Percentiles rank a stretch among this genome's conserved stretches.
Conservation (phyloP, 2,113 vertebrate genomes). For the Canis aureus region DNA sequence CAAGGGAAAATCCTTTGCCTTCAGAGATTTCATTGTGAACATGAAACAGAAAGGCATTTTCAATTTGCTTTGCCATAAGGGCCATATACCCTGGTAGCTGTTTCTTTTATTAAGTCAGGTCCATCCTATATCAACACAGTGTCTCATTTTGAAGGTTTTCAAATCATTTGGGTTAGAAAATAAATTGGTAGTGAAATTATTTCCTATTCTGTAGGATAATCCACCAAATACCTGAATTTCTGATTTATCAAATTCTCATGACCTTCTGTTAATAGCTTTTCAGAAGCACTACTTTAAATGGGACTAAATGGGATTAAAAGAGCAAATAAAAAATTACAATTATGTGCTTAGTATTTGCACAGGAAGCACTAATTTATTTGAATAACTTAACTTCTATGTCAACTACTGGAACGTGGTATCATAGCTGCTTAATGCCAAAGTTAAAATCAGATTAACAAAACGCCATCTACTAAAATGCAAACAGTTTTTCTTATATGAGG, state of each 20-base stretch:
- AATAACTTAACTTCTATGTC: slow-evolving; percentile 53
- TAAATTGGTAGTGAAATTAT: slow-evolving; percentile 49
- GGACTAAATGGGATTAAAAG: slow-evolving; percentile 57
- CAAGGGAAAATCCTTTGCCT: slow-evolving; percentile 54
- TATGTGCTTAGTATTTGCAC: slow-evolving; percentile 62
- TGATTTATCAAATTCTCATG: slow-evolving; percentile 39
- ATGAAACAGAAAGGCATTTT: slow-evolving; percentile 60
- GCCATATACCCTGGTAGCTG: background rate
- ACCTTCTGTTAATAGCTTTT: slow-evolving; percentile 58
- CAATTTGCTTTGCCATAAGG: slow-evolving; percentile 57
- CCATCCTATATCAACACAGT: slow-evolving; percentile 1
- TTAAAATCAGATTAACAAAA: slow-evolving; percentile 50
- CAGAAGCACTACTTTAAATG: slow-evolving; percentile 1
- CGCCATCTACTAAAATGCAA: slow-evolving; percentile 13
- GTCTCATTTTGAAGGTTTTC: slow-evolving; percentile 18
- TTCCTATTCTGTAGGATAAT: slow-evolving; percentile 16
- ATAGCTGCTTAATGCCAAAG: slow-evolving; percentile 33
- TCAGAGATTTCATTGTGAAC: slow-evolving; percentile 53
- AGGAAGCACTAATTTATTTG: slow-evolving; percentile 65
- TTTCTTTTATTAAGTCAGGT: slow-evolving; percentile 49
- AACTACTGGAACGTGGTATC: background rate
- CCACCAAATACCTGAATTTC: slow-evolving; percentile 40
- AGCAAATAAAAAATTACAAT: slow-evolving; percentile 60
- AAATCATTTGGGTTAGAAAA: slow-evolving; percentile 29
- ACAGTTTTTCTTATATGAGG: slow-evolving; percentile 12